phyloP scores from a whole-genome alignment of 2,797 vertebrate genomes.

The Argyrosomus regius region DNA sequence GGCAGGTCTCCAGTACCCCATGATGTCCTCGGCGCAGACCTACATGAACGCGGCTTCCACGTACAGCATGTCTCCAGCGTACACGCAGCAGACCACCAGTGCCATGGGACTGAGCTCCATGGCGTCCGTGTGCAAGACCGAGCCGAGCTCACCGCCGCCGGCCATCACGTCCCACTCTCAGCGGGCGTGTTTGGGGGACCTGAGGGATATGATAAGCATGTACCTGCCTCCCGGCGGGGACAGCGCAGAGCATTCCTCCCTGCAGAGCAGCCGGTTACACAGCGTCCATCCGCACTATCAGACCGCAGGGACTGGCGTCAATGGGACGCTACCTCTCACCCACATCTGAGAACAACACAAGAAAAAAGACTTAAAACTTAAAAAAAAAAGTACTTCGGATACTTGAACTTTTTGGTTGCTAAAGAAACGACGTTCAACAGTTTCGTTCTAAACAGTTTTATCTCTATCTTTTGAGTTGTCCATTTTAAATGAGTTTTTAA shows the following conservation, averaged over 20 bases:
- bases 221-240: constrained; percentile 98
- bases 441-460: constrained; percentile 72
- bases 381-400: constrained; percentile 84
- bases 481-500: constrained; percentile 76
- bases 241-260: constrained; percentile 90
- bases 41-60: constrained; percentile 98
- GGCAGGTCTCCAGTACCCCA: constrained; percentile 96
- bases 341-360: constrained; percentile 89
- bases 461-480: constrained; percentile 75
- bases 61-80: constrained; percentile 93
- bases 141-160: constrained; percentile 96
- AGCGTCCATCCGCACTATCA: constrained; percentile 98
- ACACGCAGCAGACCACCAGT: constrained; percentile 91
- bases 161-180: constrained; percentile 97
- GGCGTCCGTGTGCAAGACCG: constrained; percentile 96
- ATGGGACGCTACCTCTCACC: constrained; percentile 97
- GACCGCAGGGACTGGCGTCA: constrained; percentile 94
- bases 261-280: constrained; percentile 95
- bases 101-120: constrained; percentile 94
- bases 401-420: constrained; percentile 88
- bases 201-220: constrained; percentile 99
- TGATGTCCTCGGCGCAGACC: constrained; percentile 97
- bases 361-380: constrained; percentile 69
- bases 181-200: constrained; percentile 96
- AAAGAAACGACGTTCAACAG: constrained; percentile 72